Evolutionary conservation across 2,797 vertebrate genomes (phyloP), one percentile per base, ranked within the genome.

Genomic region (Falco concolor): DNA sequence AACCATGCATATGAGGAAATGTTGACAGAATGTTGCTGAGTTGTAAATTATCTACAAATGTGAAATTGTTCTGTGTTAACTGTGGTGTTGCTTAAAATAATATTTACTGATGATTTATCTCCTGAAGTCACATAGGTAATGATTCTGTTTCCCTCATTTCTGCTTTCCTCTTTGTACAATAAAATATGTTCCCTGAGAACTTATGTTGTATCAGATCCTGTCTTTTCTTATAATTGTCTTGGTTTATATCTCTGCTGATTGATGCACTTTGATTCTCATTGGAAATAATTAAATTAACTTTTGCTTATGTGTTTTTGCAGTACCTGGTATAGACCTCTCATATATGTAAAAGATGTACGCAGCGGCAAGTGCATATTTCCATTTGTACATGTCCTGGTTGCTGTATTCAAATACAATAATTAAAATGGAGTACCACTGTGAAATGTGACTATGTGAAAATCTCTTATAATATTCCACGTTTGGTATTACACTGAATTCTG

Each of bases 71-170:
- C 64, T 8, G 0, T 13, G 40, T 84, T 94, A 93, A 94, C 44
- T 25, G 14, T 88, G 38, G 44, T 52, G 36, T 36, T 84, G 59
- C 59, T 90, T 90, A 73, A 96, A 96, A 89, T 93, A 78, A 94
- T 94, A 96, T 93, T 96, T 95, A 75, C 82, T 70, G 45, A 63
- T 94, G 25, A 89, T 84, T 95, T 96, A 68, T 96, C 91, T 91
- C 59, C 70, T 77, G 74, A 96, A 95, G 63, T 93, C 89, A 87
- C 79, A 86, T 42, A 96, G 86, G 84, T 92, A 91, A 90, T 87
- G 49, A 94, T 85, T 91, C 76, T 81, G 54, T 90, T 92, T 95
- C 89, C 92, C 85, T 91, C 59, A 19, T 94, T 96, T 89, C 73
- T 91, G 28, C 36, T 53, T 52, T 34, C 3, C 3, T 76, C n/a